Conservation (phyloP, 2,888 invertebrate genomes). For the Mactromeris polynyma region DNA sequence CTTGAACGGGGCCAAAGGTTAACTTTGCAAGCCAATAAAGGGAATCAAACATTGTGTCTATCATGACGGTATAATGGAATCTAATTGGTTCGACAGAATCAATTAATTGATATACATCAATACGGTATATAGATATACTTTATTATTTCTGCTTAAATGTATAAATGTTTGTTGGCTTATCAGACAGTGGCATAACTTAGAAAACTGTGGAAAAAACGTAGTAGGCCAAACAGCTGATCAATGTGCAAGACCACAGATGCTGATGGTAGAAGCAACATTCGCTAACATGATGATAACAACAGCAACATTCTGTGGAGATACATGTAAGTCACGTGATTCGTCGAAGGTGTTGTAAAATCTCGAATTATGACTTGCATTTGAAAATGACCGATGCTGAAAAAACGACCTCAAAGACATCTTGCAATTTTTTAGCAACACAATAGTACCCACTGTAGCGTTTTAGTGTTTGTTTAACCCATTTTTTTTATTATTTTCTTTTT, state of each 20-base stretch:
- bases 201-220: slow-evolving; percentile 73
- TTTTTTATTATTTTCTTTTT: too few relatives aligned
- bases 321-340: slow-evolving; percentile 58
- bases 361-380: not conserved
- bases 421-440: too few relatives aligned
- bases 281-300: slow-evolving; percentile 76
- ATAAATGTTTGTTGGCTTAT: not conserved
- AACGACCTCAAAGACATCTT: too few relatives aligned
- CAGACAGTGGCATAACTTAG: slow-evolving; percentile 70
- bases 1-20: too few relatives aligned
- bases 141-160: not conserved
- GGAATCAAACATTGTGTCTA: too few relatives aligned
- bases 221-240: slow-evolving; percentile 47
- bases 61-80: too few relatives aligned
- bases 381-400: not conserved
- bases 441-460: too few relatives aligned
- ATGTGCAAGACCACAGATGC: slow-evolving; percentile 69
- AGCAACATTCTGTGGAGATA: slow-evolving; percentile 74
- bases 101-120: too few relatives aligned
- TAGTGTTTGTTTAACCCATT: too few relatives aligned
- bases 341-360: too few relatives aligned
- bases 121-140: not conserved
- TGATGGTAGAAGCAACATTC: slow-evolving; percentile 71
- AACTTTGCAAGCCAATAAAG: too few relatives aligned
- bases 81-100: too few relatives aligned